These are phyloP conservation scores for Lamprologus speciosus DNA, from an alignment of 2,113 vertebrate species.

Conservation along the genomic window DNA sequence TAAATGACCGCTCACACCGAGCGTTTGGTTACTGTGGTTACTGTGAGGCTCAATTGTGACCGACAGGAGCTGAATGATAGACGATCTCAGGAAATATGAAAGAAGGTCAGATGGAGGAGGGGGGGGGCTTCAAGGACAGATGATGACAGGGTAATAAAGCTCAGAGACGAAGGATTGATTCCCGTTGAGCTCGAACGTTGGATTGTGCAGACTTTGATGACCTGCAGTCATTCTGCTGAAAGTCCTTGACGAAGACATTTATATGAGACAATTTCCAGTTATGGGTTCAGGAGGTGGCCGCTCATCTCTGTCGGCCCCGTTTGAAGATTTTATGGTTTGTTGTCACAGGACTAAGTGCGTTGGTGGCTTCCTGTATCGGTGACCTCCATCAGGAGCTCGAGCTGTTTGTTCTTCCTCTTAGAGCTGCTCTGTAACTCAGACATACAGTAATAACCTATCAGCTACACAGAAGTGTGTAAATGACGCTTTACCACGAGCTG, in stretches of 20 bases:
- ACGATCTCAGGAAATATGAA: neutral
- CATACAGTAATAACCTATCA: neutral
- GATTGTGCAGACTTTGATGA: neutral
- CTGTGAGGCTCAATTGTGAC: neutral
- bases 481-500: rapidly evolving
- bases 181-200: neutral
- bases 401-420: neutral
- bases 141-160: neutral
- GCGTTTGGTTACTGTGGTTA: neutral
- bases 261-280: neutral
- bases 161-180: neutral
- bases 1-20: neutral
- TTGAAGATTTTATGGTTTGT: neutral
- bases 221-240: neutral
- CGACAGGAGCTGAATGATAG: neutral
- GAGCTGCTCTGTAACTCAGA: neutral
- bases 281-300: neutral
- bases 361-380: neutral
- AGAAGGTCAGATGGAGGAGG: neutral
- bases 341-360: neutral
- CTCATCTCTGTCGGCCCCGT: neutral
- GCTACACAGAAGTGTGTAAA: neutral
- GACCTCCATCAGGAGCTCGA: neutral
- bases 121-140: neutral
- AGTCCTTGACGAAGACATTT: neutral